Percentiles rank a stretch among this genome's conserved stretches.
Evolutionary conservation across 2,797 vertebrate genomes (phyloP).

Genomic region (Acanthurus lineatus): DNA sequence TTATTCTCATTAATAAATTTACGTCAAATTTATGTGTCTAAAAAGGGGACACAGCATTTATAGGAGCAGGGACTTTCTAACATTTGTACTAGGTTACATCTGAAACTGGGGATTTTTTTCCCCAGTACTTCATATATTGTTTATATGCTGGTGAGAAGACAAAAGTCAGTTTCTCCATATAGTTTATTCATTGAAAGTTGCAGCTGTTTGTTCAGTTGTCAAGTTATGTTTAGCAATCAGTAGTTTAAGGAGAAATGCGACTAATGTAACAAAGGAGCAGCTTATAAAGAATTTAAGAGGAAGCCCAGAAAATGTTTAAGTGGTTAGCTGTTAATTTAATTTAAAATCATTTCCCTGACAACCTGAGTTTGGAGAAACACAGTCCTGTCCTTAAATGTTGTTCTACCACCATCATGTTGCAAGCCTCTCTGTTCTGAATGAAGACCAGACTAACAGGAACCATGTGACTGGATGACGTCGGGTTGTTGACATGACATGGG

Average conservation of each 20-base stretch:
- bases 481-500: not conserved
- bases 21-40: not conserved
- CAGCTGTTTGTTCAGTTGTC: no score
- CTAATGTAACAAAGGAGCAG: not conserved
- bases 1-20: not conserved
- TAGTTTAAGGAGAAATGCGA: not conserved
- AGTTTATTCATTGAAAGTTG: not conserved
- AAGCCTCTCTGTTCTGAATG: slow-evolving; percentile 3
- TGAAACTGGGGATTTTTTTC: no score
- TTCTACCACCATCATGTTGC: not conserved
- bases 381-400: not conserved
- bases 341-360: no score
- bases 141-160: not conserved
- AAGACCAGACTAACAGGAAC: not conserved
- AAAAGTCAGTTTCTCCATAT: not conserved
- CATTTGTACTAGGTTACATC: no score
- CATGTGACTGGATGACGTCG: slow-evolving; percentile 23
- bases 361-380: not conserved
- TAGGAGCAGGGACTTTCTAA: not conserved
- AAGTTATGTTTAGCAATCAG: no score
- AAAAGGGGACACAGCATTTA: no score
- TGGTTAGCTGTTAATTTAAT: no score
- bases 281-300: not conserved
- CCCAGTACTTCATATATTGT: not conserved
- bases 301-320: not conserved